Percentiles rank a stretch among this genome's conserved stretches.
Conservation (phyloP, 2,888 invertebrate genomes). For the Agrenia bidenticulata region DNA sequence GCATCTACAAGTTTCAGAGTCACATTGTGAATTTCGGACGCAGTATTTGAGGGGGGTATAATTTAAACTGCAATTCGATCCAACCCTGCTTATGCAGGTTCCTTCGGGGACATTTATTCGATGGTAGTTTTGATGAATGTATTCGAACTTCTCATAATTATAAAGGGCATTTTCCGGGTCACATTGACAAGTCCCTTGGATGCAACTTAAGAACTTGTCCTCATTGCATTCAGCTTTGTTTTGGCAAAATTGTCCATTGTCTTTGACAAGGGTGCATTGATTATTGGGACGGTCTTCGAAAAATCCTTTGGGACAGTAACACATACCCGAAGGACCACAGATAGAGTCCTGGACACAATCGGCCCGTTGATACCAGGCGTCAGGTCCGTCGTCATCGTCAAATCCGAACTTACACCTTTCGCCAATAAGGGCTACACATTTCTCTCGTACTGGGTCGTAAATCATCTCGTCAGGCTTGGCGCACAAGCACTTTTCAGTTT, state of each 20-base stretch:
- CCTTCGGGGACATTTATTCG: no score
- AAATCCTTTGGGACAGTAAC: not conserved
- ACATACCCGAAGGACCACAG: not conserved
- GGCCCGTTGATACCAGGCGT: not conserved
- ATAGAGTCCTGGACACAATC: constrained; percentile 6
- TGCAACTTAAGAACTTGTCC: not conserved
- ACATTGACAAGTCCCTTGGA: not conserved
- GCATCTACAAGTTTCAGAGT: not conserved
- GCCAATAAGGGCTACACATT: constrained; percentile 12
- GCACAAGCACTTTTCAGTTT: not conserved
- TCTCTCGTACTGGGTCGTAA: not conserved
- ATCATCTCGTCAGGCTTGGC: constrained; percentile 15
- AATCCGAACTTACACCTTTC: constrained; percentile 6
- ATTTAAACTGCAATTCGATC: no score
- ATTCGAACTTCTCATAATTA: no score
- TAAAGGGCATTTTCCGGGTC: no score
- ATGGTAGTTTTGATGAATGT: no score
- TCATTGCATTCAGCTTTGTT: not conserved
- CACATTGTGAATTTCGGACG: no score
- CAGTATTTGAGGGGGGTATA: no score
- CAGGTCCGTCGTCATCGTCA: not conserved
- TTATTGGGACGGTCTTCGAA: not conserved
- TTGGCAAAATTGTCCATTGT: not conserved
- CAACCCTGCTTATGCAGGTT: no score
- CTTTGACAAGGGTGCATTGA: not conserved